Evolutionary conservation across 30 jellyfish, hydroid and myxozoan genomes (phyloP).

Genomic region (Aurelia coerulea): DNA sequence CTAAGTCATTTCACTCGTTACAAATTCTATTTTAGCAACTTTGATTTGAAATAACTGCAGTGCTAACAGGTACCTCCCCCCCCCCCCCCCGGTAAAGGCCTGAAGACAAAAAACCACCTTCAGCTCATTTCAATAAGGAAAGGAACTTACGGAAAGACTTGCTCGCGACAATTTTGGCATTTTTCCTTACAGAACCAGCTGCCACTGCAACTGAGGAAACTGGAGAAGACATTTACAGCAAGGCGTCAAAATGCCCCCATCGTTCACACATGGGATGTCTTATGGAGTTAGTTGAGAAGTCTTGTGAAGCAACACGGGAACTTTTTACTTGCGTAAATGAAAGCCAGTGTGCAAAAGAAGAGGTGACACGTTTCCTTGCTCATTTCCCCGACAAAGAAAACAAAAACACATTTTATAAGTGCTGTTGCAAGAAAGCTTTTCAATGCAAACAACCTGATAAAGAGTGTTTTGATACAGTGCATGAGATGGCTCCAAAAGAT

Average conservation of each 20-base stretch:
- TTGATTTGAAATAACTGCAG: too few relatives aligned
- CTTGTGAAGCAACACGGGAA: conserved; percentile 47
- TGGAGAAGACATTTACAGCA: conserved; percentile 36
- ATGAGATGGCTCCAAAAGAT: neutral
- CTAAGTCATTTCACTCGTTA: too few relatives aligned
- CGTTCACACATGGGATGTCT: conserved; percentile 61
- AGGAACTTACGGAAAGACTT: too few relatives aligned
- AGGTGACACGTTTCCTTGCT: neutral
- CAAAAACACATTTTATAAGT: neutral
- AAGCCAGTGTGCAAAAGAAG: neutral
- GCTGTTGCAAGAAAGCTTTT: conserved; percentile 4
- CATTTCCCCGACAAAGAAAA: neutral
- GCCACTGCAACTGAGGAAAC: too few relatives aligned
- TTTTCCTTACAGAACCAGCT: too few relatives aligned
- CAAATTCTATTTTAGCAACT: too few relatives aligned
- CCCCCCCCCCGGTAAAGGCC: too few relatives aligned
- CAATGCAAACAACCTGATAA: neutral
- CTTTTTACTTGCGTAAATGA: neutral
- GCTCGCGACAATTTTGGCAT: too few relatives aligned
- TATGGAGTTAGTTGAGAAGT: conserved; percentile 46
- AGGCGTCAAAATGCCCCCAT: conserved; percentile 62
- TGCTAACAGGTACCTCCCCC: too few relatives aligned
- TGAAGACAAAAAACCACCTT: too few relatives aligned
- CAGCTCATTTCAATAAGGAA: too few relatives aligned
- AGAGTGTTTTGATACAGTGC: neutral